Evolutionary conservation across 2,113 vertebrate species (phyloP), one percentile per base, ranked within the genome.

Genomic region (Amazona guildingii): DNA sequence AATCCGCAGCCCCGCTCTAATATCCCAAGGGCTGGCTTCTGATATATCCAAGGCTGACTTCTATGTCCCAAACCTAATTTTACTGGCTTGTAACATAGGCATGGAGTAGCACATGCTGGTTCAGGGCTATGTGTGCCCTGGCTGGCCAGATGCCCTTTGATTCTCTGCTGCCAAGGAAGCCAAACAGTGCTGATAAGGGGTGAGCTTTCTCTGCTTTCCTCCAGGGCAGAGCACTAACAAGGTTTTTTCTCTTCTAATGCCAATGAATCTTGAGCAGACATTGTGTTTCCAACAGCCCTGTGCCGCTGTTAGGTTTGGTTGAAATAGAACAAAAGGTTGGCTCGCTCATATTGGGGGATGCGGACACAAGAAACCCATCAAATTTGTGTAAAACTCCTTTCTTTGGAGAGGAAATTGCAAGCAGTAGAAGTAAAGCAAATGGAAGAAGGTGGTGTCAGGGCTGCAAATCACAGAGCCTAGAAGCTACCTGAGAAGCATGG

Each of bases 131-230:
- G 39, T 17, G 6, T 63, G 61, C 6, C 2, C 84, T 17, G 63
- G 3, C 90, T 94, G 92, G 77, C 73, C 68, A 52, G 59, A 46
- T 67, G 77, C 82, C 69, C 44, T 4, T 27, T 6, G 0, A 9
- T 62, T 43, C 67, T 70, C 78, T 62, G 1, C 49, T 67, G 78
- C 70, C 74, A 59, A 72, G 51, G 55, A 93, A 86, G 87, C 68
- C 95, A 90, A 87, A 75, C 69, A 54, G 62, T 54, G 43, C 74
- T 83, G 82, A 75, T 94, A 92, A 95, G 70, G 55, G n/a, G 37
- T 57, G 48, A 72, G 75, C 33, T 76, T 51, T 62, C 62, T 33
- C 55, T 70, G 54, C 41, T 24, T 70, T 85, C 75, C 83, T 92
- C 29, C 57, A 5, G 0, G 0, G 28, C 7, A 3, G 44, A 76